Conservation (phyloP, 2,888 invertebrate species). For the Sphaeridia pumilis region DNA sequence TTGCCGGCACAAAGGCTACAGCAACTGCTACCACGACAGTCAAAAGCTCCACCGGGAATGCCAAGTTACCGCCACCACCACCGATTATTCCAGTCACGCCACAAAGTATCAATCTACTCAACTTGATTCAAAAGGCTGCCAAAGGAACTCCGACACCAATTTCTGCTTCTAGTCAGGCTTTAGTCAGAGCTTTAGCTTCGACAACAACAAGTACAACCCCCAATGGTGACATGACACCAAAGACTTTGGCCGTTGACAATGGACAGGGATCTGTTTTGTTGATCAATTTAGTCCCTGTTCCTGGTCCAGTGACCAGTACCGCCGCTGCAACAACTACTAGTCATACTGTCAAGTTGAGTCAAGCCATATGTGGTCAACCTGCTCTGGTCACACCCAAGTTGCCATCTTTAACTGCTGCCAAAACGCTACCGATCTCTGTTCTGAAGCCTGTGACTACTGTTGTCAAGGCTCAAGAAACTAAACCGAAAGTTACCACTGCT, state of each 20-base stretch:
- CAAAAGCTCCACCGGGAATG: neutral
- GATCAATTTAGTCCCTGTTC: neutral
- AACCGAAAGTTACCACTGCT: neutral
- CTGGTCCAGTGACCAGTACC: neutral
- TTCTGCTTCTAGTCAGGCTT: too few species aligned
- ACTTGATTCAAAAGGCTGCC: neutral
- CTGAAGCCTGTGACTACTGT: neutral
- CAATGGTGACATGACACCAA: conserved; percentile 1
- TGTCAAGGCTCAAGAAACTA: neutral
- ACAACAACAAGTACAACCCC: too few species aligned
- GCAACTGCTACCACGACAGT: neutral
- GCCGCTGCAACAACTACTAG: neutral
- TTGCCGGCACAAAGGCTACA: too few species aligned
- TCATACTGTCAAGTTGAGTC: neutral
- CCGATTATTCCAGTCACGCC: neutral
- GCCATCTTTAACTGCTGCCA: neutral
- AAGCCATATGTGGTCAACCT: neutral
- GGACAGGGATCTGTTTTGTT: conserved; percentile 1
- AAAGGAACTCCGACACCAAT: too few species aligned
- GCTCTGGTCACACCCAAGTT: neutral
- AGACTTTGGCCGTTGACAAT: neutral
- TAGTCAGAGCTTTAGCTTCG: too few species aligned
- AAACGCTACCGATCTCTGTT: neutral
- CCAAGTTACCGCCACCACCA: neutral
- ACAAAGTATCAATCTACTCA: neutral